Evolutionary conservation across 2,888 invertebrate genomes (phyloP), one percentile per base, ranked within the genome.

Genomic region (Silvanus unidentatus): DNA sequence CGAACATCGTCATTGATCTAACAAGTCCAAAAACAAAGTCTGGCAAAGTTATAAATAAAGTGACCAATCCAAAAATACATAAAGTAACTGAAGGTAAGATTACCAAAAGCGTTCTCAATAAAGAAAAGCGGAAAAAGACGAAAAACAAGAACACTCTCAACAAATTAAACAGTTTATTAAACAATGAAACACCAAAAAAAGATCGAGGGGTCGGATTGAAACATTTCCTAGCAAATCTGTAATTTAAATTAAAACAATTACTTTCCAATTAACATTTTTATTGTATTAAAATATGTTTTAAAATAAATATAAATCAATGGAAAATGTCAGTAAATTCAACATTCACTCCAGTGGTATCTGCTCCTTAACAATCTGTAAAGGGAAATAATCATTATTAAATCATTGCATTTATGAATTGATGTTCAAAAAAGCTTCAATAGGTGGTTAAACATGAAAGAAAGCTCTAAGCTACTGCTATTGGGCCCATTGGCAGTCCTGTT

Each of bases 321-420:
- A n/a, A 12, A 45, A 11, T 22, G 22, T 22, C 4, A 22, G 4
- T 22, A 22, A 22, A 5, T 22, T n/a, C n/a, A n/a, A n/a, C n/a
- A n/a, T n/a, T 8, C 8, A 84, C 63, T 84, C 84, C 73, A 86
- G 68, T 47, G 85, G 86, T 68, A 86, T 82, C 70, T 86, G 82
- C 58, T 83, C 83, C 69, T 75, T 78, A 43, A 86, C 83, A 60
- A 85, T 80, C 86, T 86, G 77, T 54, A 81, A 80, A 54, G 64
- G 52, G 58, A 58, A 43, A 16, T 28, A 40, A 38, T 13, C 16
- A 44, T 36, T 47, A 40, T 39, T 43, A 36, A 14, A 39, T 32
- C 43, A 39, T n/a, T n/a, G 41, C 40, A 45, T 29, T 30, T 37
- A 39, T 22, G 38, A 16, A 15, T 43, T 39, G 37, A 47, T 40